A percentile compares a stretch with the other conserved stretches of the same genome.
phyloP scores from a whole-genome alignment of 2,797 vertebrate species.

The Acrocephalus scirpaceus region DNA sequence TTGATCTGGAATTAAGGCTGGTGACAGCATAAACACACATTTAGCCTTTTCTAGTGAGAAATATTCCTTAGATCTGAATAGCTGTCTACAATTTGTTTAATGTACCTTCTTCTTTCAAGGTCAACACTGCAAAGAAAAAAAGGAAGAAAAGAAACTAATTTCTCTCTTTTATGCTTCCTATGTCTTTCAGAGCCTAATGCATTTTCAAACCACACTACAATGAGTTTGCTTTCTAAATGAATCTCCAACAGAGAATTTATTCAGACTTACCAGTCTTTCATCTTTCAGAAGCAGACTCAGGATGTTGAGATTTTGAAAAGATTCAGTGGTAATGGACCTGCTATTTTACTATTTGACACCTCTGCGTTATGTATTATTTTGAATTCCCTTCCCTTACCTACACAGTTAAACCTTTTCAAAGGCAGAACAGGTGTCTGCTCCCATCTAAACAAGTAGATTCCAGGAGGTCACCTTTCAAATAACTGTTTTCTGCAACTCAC shows the following conservation, averaged over 20 bases:
- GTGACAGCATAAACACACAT: not conserved
- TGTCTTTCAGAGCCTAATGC: not conserved
- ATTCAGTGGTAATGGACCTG: not conserved
- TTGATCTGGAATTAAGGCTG: not conserved
- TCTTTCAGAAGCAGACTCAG: not conserved
- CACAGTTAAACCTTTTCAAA: not conserved
- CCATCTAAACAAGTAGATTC: not conserved
- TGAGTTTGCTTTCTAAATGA: not conserved
- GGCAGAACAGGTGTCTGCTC: not conserved
- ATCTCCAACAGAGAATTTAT: not conserved
- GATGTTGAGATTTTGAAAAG: not conserved
- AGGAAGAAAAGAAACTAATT: not conserved
- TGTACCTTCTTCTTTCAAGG: not conserved
- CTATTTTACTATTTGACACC: not conserved
- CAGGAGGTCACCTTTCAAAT: not conserved
- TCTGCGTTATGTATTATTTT: not conserved
- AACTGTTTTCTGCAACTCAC: not conserved
- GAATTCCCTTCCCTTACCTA: not conserved
- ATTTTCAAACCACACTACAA: slow-evolving; percentile 9
- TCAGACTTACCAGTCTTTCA: not conserved
- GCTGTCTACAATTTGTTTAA: not conserved
- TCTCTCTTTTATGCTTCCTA: not conserved
- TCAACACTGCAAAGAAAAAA: not conserved
- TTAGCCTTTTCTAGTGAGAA: not conserved
- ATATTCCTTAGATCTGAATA: not conserved